Conservation (phyloP, 1,140 invertebrate species). For the Alviniconcha marisindica region DNA sequence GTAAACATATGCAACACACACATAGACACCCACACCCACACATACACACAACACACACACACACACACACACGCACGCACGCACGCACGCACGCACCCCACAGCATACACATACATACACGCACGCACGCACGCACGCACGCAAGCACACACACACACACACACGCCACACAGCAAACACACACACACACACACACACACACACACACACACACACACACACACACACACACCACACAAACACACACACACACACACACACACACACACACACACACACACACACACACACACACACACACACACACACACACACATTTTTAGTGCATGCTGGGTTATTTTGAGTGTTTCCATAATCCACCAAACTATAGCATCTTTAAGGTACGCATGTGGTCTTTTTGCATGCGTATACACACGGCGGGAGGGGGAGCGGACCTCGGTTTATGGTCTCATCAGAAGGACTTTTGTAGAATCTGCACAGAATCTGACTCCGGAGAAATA, state of each 20-base stretch:
- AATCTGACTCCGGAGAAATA: too few relatives aligned
- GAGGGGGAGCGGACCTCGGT: too few relatives aligned
- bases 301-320: background rate
- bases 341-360: too few relatives aligned
- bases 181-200: background rate
- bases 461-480: too few relatives aligned
- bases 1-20: too few relatives aligned
- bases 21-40: background rate
- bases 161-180: background rate
- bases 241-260: background rate
- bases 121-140: background rate
- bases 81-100: background rate
- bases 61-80: background rate
- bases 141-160: background rate
- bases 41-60: background rate
- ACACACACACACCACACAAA: too few relatives aligned
- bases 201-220: conserved; percentile 13
- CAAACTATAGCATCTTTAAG: too few relatives aligned
- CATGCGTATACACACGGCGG: too few relatives aligned
- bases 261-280: background rate
- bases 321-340: too few relatives aligned
- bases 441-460: too few relatives aligned
- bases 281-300: background rate
- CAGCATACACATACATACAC: background rate
- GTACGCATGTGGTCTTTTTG: too few relatives aligned